Base-by-base conservation (phyloP, 2,113 vertebrate genomes). In the Sylvietta virens region DNA sequence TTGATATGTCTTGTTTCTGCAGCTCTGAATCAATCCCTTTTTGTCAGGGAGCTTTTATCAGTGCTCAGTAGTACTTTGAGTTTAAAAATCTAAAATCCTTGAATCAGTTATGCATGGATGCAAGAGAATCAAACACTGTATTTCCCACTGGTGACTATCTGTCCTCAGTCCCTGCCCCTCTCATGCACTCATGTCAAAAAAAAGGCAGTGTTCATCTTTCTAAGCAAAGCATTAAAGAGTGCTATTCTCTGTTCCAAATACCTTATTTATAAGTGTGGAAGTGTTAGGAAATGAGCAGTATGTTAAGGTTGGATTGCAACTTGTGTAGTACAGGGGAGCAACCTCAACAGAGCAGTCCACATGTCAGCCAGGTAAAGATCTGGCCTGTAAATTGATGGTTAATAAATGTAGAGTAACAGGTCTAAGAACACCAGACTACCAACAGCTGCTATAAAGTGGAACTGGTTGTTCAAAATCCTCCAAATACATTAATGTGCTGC, bases 31-130 rank as follows among this genome's bases (percentile, higher is more conserved):
- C 48, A 39, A 44, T 64, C 20, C 9, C 4, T 47, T 70, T 73
- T 79, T 42, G 9, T 33, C 35, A 72, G 64, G 24, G 22, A 51
- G 24, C 7, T 86, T 90, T 84, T 84, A n/a, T 61, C 56, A 79
- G 22, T 30, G 45, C 6, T 51, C 33, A 67, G 23, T 9, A 71
- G 40, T 16, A 40, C 56, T 91, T 67, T 42, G 45, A 23, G 10
- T 44, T 80, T 54, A 51, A 71, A 78, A 65, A 28, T 69, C 39
- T 76, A 30, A 79, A 81, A 72, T 72, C 27, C 14, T 91, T 82
- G 50, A 10, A 28, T 54, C 1, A 4, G 6, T 57, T 69, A 50
- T 31, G 11, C 0, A 3, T 4, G 8, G 31, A 27, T 53, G 16
- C 24, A 76, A 76, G 53, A 42, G 5, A 84, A 37, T 45, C 60